Evolutionary conservation across 2,797 vertebrate genomes (phyloP).

Genomic region (Sebastes iracundus): DNA sequence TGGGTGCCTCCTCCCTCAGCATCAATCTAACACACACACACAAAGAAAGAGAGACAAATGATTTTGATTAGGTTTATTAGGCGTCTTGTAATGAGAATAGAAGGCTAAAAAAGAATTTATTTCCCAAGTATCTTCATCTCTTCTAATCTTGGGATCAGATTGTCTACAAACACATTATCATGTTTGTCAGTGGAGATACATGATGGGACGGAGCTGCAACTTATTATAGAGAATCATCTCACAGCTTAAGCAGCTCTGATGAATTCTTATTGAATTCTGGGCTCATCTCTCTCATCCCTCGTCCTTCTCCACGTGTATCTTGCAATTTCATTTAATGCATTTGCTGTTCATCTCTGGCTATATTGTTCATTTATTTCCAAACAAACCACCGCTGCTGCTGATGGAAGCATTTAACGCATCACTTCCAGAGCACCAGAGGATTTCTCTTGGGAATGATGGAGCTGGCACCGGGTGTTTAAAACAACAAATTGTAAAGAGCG

Average conservation of each 20-base stretch:
- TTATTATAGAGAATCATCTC: slow-evolving; percentile 25
- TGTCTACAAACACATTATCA: slow-evolving; percentile 25
- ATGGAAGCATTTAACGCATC: slow-evolving; percentile 48
- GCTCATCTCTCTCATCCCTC: slow-evolving; percentile 25
- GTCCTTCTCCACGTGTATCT: slow-evolving; percentile 22
- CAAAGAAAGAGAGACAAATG: slow-evolving; percentile 12
- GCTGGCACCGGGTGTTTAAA: slow-evolving; percentile 33
- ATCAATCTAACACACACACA: slow-evolving; percentile 83
- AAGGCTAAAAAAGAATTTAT: background rate
- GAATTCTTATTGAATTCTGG: slow-evolving; percentile 45
- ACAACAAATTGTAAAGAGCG: slow-evolving; percentile 34
- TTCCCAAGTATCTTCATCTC: slow-evolving; percentile 5
- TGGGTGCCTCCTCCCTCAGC: slow-evolving; percentile 94
- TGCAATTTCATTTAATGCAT: slow-evolving; percentile 45
- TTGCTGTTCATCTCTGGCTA: slow-evolving; percentile 46
- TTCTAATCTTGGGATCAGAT: background rate
- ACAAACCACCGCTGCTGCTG: slow-evolving; percentile 33
- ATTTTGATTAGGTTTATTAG: slow-evolving; percentile 7
- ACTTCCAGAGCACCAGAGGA: slow-evolving; percentile 27
- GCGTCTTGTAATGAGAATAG: slow-evolving; percentile 13
- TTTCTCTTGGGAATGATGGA: slow-evolving; percentile 49
- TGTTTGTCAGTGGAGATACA: slow-evolving; percentile 30
- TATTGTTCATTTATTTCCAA: slow-evolving; percentile 54
- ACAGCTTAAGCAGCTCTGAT: slow-evolving; percentile 42
- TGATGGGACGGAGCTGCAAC: background rate